These are phyloP conservation scores for Andrena haemorrhoa DNA, from an alignment of 2,888 invertebrate species.

Conservation along the genomic window DNA sequence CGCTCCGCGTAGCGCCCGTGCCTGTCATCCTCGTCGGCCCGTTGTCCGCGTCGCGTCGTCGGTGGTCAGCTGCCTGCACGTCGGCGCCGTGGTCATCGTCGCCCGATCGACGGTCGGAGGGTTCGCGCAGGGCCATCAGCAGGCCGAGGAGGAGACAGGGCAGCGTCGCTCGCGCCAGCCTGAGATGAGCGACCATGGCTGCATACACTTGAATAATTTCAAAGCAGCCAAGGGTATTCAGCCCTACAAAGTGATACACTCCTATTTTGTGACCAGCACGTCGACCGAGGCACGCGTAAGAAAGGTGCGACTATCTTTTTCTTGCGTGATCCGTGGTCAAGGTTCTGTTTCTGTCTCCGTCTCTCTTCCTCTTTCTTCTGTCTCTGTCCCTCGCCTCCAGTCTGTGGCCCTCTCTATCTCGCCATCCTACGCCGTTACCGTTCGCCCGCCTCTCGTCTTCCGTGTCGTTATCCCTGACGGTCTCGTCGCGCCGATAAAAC, in stretches of 20 bases:
- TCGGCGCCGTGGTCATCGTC: constrained; percentile 74
- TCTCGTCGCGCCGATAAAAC: background rate
- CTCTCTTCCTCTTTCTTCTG: constrained; percentile 15
- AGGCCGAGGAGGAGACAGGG: constrained; percentile 53
- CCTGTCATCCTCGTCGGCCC: constrained; percentile 30
- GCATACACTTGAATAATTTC: constrained; percentile 92
- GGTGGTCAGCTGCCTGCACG: constrained; percentile 69
- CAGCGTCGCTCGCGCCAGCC: constrained; percentile 70
- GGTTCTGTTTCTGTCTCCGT: constrained; percentile 50
- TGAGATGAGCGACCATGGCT: constrained; percentile 90
- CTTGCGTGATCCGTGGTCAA: constrained; percentile 51
- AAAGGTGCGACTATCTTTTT: constrained; percentile 88
- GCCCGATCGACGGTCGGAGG: constrained; percentile 68
- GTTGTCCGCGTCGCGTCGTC: constrained; percentile 74
- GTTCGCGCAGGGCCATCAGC: constrained; percentile 28
- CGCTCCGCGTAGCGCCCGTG: constrained; percentile 61
- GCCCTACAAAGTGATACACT: constrained; percentile 92
- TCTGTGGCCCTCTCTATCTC: background rate
- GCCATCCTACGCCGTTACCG: background rate
- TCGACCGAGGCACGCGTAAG: constrained; percentile 92
- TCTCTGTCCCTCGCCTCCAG: constrained; percentile 11
- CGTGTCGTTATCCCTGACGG: background rate
- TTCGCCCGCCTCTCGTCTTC: background rate
- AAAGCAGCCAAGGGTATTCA: constrained; percentile 91
- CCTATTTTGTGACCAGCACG: constrained; percentile 94